Percentiles rank a stretch among this genome's conserved stretches.
Evolutionary conservation across 2,113 vertebrate species (phyloP).

Genomic region (Plectropomus leopardus): DNA sequence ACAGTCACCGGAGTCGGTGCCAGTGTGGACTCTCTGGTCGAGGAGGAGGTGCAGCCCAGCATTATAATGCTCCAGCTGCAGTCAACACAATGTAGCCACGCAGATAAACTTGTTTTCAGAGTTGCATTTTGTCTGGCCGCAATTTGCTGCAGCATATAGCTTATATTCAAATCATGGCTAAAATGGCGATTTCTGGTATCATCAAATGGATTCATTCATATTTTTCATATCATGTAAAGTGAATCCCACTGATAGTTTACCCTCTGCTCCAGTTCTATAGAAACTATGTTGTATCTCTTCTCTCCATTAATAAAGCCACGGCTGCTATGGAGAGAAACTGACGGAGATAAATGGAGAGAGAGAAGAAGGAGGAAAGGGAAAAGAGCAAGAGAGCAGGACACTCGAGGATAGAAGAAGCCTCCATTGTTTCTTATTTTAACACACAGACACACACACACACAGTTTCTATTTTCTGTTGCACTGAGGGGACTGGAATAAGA

Average conservation of each 20-base stretch:
- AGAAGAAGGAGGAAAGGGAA: conserved; percentile 37
- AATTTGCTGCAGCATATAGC: not conserved
- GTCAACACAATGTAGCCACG: conserved; percentile 39
- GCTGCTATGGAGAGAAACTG: conserved; percentile 66
- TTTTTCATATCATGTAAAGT: conserved; percentile 17
- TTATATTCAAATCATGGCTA: not conserved
- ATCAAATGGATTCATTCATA: conserved; percentile 13
- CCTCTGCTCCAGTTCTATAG: conserved; percentile 18
- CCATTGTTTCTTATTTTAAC: conserved; percentile 62
- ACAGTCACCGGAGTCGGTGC: conserved; percentile 43
- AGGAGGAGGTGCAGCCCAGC: conserved; percentile 67
- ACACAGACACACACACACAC: not conserved
- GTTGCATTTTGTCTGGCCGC: not conserved
- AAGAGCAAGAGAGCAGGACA: conserved; percentile 54
- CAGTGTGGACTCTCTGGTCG: conserved; percentile 43
- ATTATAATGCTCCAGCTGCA: conserved; percentile 78
- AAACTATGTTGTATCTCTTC: conserved; percentile 26
- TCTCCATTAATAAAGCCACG: conserved; percentile 65
- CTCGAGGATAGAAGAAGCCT: conserved; percentile 60
- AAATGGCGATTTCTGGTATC: not conserved
- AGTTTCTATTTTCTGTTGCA: conserved; percentile 54
- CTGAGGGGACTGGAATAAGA: conserved; percentile 38
- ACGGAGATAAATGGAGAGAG: conserved; percentile 77
- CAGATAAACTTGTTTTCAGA: conserved; percentile 32
- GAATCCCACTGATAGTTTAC: conserved; percentile 25